phyloP scores from a whole-genome alignment of 92 coral and sea anemone genomes.

The Phenganax subtilis region DNA sequence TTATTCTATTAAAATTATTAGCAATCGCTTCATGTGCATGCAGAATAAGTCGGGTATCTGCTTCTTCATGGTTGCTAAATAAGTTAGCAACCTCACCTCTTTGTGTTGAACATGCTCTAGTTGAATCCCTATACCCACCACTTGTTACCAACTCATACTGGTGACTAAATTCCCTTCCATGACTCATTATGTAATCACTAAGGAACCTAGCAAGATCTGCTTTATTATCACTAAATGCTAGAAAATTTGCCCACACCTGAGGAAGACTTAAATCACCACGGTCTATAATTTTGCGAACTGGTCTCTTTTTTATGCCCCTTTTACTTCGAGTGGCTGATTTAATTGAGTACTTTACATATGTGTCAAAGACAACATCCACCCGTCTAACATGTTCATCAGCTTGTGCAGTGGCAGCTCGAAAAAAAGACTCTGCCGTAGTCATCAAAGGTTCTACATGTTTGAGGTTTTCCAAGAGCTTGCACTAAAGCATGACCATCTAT shows the following conservation, averaged over 20 bases:
- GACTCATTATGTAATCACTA: constrained; percentile 19
- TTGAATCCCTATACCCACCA: constrained; percentile 21
- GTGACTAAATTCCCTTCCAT: constrained; percentile 13
- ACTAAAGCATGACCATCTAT: constrained; percentile 32
- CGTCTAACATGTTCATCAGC: constrained; percentile 26
- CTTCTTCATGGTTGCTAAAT: constrained; percentile 26
- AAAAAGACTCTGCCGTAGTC: constrained; percentile 27
- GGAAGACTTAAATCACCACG: constrained; percentile 35
- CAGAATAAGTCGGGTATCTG: constrained; percentile 32
- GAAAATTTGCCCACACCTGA: constrained; percentile 34
- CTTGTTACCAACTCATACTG: constrained; percentile 30
- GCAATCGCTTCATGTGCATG: constrained; percentile 23
- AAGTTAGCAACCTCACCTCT: constrained; percentile 2
- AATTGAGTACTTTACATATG: constrained; percentile 21
- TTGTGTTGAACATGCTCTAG: constrained; percentile 18
- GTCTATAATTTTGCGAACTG: constrained; percentile 26
- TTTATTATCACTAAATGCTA: constrained; percentile 25
- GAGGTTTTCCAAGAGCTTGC: constrained; percentile 33
- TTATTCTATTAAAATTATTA: constrained; percentile 5
- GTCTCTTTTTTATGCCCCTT: constrained; percentile 22
- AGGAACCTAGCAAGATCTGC: constrained; percentile 34
- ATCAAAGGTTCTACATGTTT: constrained; percentile 26
- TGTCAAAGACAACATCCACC: constrained; percentile 37
- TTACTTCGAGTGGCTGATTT: constrained; percentile 22
- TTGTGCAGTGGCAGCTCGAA: background rate